These are phyloP conservation scores for Melozone crissalis DNA, from an alignment of 2,113 vertebrate genomes.

Conservation along the genomic window DNA sequence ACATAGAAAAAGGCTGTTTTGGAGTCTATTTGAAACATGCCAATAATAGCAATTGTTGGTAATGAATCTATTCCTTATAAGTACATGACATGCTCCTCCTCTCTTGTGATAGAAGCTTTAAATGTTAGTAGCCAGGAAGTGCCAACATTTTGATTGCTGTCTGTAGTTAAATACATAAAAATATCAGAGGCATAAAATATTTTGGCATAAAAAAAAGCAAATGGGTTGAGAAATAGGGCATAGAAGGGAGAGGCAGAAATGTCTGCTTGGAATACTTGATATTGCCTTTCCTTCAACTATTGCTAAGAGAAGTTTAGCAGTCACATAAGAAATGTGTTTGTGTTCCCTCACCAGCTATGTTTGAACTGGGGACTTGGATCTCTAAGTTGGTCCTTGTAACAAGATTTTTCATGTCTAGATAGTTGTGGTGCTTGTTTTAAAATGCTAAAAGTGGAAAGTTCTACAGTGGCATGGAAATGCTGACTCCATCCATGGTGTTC, in stretches of 20 bases:
- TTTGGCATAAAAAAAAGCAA: background rate
- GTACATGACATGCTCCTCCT: conserved; percentile 5
- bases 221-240: background rate
- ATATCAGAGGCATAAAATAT: conserved; percentile 21
- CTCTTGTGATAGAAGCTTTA: conserved; percentile 1
- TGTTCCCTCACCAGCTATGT: background rate
- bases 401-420: background rate
- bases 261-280: background rate
- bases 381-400: background rate
- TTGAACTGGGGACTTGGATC: background rate
- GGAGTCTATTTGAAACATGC: conserved; percentile 5
- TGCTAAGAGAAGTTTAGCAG: background rate
- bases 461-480: background rate
- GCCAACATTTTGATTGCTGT: conserved; percentile 30
- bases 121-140: conserved; percentile 42
- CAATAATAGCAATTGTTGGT: conserved; percentile 51
- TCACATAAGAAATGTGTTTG: fast-evolving
- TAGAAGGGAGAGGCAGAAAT: background rate
- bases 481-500: background rate
- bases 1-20: background rate
- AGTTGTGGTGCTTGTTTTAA: background rate
- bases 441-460: background rate
- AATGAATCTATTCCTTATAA: background rate
- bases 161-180: conserved; percentile 31
- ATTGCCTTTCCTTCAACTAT: background rate